Evolutionary conservation across 2,888 invertebrate genomes (phyloP).

Genomic region (Drosophila mettleri): DNA sequence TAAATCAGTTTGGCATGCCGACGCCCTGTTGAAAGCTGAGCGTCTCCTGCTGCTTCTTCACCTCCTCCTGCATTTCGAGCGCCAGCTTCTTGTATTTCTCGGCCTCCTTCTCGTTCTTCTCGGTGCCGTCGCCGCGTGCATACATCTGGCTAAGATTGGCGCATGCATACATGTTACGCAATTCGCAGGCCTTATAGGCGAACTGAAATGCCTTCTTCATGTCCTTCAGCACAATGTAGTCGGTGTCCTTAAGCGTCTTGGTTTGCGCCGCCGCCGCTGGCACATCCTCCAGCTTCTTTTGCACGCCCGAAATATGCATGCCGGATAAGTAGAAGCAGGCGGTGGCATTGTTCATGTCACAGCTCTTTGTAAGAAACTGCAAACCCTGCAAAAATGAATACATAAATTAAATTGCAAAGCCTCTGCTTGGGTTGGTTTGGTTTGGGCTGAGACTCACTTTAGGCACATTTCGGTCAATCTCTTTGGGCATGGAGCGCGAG

Average conservation of each 20-base stretch:
- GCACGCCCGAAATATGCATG: slow-evolving; percentile 91
- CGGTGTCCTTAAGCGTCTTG: slow-evolving; percentile 73
- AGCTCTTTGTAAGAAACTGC: slow-evolving; percentile 87
- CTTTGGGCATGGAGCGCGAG: slow-evolving; percentile 86
- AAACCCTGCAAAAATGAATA: slow-evolving; percentile 86
- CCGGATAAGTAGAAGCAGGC: slow-evolving; percentile 93
- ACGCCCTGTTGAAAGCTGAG: slow-evolving; percentile 87
- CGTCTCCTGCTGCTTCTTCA: slow-evolving; percentile 86
- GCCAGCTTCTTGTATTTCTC: slow-evolving; percentile 91
- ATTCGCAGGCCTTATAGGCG: slow-evolving; percentile 92
- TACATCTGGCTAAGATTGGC: slow-evolving; percentile 96
- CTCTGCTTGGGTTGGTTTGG: neutral
- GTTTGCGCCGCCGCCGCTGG: neutral
- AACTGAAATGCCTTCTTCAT: slow-evolving; percentile 92
- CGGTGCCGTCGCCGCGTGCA: slow-evolving; percentile 92
- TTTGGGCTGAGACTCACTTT: slow-evolving; percentile 84
- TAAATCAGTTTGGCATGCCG: slow-evolving; percentile 76
- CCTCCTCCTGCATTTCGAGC: slow-evolving; percentile 89
- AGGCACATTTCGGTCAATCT: slow-evolving; percentile 87
- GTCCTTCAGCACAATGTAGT: slow-evolving; percentile 88
- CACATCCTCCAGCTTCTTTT: slow-evolving; percentile 86
- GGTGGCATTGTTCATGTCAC: slow-evolving; percentile 87
- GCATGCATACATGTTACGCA: slow-evolving; percentile 94
- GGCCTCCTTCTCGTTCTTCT: slow-evolving; percentile 89
- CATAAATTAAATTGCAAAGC: too few relatives aligned